Evolutionary conservation across 2,113 vertebrate genomes (phyloP), one percentile per base, ranked within the genome.

Genomic region (Strigops habroptila): DNA sequence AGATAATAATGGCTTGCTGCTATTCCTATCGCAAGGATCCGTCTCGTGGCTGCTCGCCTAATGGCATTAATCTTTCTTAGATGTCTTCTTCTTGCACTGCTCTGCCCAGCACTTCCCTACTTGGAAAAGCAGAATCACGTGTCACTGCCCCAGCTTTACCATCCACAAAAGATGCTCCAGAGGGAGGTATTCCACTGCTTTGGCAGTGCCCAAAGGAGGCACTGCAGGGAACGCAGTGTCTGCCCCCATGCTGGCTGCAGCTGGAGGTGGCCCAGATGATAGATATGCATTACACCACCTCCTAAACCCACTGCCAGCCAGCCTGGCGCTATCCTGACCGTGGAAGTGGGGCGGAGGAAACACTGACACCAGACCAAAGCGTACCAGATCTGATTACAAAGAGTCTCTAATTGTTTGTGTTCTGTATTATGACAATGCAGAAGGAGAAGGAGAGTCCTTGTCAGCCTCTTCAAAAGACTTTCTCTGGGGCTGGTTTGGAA

Each of bases 371-470:
- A 93, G 59, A 96, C 49, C 64, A 82, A 93, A 71, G 51, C 0
- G 0, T 49, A 89, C 21, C 75, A 69, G 80, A 91, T 71, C 68
- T 92, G 94, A 79, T 97, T 88, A 71, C 67, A 87, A 82, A 95
- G 90, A 93, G 82, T 91, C 86, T 95, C 94, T 96, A 96, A 88
- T 92, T 82, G 75, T 79, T 95, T 82, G 82, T 86, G 57, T 83
- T 95, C 74, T 84, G 88, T 88, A 52, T 35, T 71, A 57, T 74
- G 81, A 93, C 69, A 82, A 62, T 9, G 77, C 64, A 88, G 91
- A 82, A 79, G 55, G 80, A 93, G 95, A 93, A 83, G 73, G 53
- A 88, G 35, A 91, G 87, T 95, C 79, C 79, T 67, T 62, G 64
- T 60, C 84, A 94, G 83, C 69, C 73, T 88, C 46, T 93, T 92